Base-by-base conservation (phyloP, 2,797 vertebrate genomes). In the Otolemur crassicaudatus region DNA sequence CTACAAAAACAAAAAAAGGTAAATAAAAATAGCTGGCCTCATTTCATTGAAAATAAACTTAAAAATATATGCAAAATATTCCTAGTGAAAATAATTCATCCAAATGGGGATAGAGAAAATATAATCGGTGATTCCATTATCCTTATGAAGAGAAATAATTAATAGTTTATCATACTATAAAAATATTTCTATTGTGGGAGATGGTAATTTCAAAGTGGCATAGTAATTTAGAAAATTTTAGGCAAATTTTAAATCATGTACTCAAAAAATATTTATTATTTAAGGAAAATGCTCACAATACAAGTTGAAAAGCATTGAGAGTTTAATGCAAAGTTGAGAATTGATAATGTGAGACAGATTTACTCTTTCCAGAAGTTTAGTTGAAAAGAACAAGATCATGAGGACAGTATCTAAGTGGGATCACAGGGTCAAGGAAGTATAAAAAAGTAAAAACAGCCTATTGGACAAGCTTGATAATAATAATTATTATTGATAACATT, bases 41-140 rank as follows among this genome's bases (percentile, higher is more conserved):
- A 60, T 94, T 95, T 82, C 29, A 72, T 31, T 87, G 16, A 83
- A 90, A 95, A 25, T 67, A 95, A 92, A 85, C n/a, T 27, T 76
- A 40, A 88, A 92, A 43, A 53, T 85, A 84, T 76, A 92, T 86
- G 46, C 20, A 92, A 90, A 94, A 43, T 3, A 49, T 89, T 93
- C 90, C 72, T 81, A 46, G 16, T 84, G 53, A 53, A 67, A 96
- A 91, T 12, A 91, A 60, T 25, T 70, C 12, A 75, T 90, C 22
- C 73, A 95, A 87, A 89, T 73, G 6, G 43, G 56, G 22, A 10
- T 82, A 49, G 75, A 60, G 89, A 97, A 94, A 69, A 22, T 87
- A 19, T 87, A 90, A 91, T 80, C 5, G 31, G 31, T 58, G 40
- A 63, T 1, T 81, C 5, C 1, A 76, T 31, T 83, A 23, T 83